Percentiles rank a stretch among this genome's conserved stretches.
Conservation (phyloP, 2,888 invertebrate species). For the Proisotoma minuta region DNA sequence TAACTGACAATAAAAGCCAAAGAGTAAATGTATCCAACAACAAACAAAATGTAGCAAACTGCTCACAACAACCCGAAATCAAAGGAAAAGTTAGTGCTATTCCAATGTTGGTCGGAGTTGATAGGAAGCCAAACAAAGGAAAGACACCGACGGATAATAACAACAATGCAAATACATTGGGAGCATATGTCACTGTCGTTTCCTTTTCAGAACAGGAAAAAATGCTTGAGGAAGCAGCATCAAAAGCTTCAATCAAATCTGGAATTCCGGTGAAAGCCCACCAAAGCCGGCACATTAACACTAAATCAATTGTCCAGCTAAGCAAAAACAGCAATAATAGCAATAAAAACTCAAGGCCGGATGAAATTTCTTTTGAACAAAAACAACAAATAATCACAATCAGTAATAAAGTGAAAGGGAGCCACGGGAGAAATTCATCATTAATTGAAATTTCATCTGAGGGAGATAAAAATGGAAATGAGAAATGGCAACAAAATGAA, state of each 20-base stretch:
- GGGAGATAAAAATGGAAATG: slow-evolving; percentile 14
- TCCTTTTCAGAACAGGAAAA: slow-evolving; percentile 36
- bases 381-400: slow-evolving; percentile 36
- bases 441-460: slow-evolving; percentile 31
- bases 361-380: not conserved
- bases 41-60: not conserved
- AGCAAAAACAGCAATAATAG: not conserved
- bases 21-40: slow-evolving; percentile 30
- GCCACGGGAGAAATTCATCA: slow-evolving; percentile 32
- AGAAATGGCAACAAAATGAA: slow-evolving; percentile 6
- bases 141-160: slow-evolving; percentile 12
- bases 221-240: slow-evolving; percentile 9
- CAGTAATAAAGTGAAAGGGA: slow-evolving; percentile 34
- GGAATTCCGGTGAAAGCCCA: slow-evolving; percentile 31
- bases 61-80: not conserved
- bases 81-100: slow-evolving; percentile 17
- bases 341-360: slow-evolving; percentile 16
- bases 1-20: slow-evolving; percentile 24
- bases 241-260: slow-evolving; percentile 22
- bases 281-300: not conserved
- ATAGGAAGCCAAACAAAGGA: slow-evolving; percentile 12
- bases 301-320: slow-evolving; percentile 5
- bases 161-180: slow-evolving; percentile 14
- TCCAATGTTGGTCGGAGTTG: slow-evolving; percentile 16
- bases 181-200: slow-evolving; percentile 45